Percentiles rank a stretch among this genome's conserved stretches.
Conservation (phyloP, 2,888 invertebrate species). For the Rugalucina vietnamica region DNA sequence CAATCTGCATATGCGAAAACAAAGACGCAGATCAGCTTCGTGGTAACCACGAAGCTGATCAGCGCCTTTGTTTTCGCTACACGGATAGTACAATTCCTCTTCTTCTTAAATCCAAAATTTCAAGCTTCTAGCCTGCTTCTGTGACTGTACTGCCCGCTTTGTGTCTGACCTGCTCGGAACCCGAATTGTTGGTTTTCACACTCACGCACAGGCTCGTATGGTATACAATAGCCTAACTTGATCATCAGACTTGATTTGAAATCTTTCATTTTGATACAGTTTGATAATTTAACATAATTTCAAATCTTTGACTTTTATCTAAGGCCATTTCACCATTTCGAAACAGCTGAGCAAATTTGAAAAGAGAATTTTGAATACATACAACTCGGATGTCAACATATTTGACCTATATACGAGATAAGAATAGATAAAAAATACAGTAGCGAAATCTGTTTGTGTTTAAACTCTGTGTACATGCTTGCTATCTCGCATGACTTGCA, state of each 20-base stretch:
- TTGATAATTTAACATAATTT: background rate
- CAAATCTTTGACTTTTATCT: background rate
- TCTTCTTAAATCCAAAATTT: too few relatives aligned
- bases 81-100: too few relatives aligned
- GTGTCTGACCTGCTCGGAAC: too few relatives aligned
- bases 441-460: conserved; percentile 5
- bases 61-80: too few relatives aligned
- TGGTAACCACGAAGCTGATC: too few relatives aligned
- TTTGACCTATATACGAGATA: conserved; percentile 1
- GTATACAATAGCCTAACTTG: background rate
- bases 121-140: too few relatives aligned
- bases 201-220: too few relatives aligned
- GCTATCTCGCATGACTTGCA: background rate
- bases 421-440: conserved; percentile 2
- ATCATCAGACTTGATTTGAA: background rate
- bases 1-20: too few relatives aligned
- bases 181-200: too few relatives aligned
- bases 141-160: too few relatives aligned
- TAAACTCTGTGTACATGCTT: background rate
- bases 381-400: background rate
- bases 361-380: conserved; percentile 9
- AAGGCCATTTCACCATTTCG: background rate
- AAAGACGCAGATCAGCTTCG: too few relatives aligned
- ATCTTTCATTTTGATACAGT: background rate
- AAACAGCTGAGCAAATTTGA: background rate